phyloP scores from a whole-genome alignment of 2,113 vertebrate genomes.

The Hemiprocne comata region DNA sequence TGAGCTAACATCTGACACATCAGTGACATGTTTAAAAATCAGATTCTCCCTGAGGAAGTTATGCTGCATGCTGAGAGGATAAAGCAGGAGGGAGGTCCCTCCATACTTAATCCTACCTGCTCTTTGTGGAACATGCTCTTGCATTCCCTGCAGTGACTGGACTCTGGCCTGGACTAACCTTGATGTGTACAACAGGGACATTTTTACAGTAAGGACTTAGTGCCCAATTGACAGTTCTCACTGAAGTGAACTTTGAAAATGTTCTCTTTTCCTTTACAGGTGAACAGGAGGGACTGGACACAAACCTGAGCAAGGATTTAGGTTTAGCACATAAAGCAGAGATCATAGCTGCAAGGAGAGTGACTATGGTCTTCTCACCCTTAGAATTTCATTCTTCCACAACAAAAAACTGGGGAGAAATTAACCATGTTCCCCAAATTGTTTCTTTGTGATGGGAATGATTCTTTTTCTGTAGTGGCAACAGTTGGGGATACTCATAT shows the following conservation, averaged over 20 bases:
- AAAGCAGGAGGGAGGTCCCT: background rate
- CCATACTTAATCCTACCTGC: background rate
- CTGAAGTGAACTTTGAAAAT: background rate
- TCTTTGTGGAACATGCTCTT: background rate
- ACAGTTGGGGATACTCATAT: background rate
- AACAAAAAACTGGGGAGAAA: background rate
- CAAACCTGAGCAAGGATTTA: background rate
- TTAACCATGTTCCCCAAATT: background rate
- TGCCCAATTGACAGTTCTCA: background rate
- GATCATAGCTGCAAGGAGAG: background rate
- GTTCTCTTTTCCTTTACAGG: accelerated
- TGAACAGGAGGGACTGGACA: background rate
- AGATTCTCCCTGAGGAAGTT: background rate
- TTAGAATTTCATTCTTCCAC: background rate
- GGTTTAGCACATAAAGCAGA: background rate
- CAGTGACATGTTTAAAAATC: background rate
- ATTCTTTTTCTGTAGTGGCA: background rate
- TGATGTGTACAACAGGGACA: background rate
- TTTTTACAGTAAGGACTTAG: background rate
- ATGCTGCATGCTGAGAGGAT: background rate
- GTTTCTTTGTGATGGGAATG: background rate
- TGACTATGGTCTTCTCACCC: background rate
- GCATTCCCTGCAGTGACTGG: background rate
- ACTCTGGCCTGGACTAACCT: background rate
- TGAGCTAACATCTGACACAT: background rate